Evolutionary conservation across 2,888 invertebrate species (phyloP), one percentile per base, ranked within the genome.

Genomic region (Cosmorhoe ocellata): DNA sequence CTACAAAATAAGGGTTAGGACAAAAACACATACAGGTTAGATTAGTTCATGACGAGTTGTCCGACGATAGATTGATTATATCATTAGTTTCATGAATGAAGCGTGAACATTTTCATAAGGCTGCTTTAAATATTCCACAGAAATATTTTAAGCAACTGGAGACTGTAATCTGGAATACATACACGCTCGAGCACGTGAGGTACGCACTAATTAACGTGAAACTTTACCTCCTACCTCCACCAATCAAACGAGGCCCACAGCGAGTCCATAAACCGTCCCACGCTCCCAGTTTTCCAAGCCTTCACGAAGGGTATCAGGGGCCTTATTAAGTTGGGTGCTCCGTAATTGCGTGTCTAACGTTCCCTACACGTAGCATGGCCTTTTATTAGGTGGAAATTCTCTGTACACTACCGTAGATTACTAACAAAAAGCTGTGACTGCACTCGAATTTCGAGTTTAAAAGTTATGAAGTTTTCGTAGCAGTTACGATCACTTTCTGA

Each of bases 381-480:
- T 88, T 88, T 89, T 89, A 90, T 89, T 89, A 89, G 85, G 89
- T 89, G 85, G 85, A 86, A 90, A 89, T 85, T 84, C 84, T 85
- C 80, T 83, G 78, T 82, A 85, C 79, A 79, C 78, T 73, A 80
- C 51, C 77, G 32, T 81, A 79, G 4, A 64, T 32, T 12, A 50
- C 43, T 43, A 10, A 6, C 7, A 27, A 33, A n/a, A 38, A 38
- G n/a, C 43, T 43, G 49, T 43, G 38, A 33, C 33, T 36, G 11
- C 30, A 34, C 37, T 49, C 28, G 28, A 40, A 79, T 75, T 79
- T 76, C 68, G 67, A 66, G 71, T 71, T 3, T 67, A 67, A 69
- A 74, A 82, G 75, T 84, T 86, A 82, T 81, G 77, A 79, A 76
- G 55, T 44, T 52, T 57, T 57, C 52, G 51, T 64, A 68, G 66